phyloP scores from a whole-genome alignment of 2,797 vertebrate genomes.

The Adelosebastes latens region DNA sequence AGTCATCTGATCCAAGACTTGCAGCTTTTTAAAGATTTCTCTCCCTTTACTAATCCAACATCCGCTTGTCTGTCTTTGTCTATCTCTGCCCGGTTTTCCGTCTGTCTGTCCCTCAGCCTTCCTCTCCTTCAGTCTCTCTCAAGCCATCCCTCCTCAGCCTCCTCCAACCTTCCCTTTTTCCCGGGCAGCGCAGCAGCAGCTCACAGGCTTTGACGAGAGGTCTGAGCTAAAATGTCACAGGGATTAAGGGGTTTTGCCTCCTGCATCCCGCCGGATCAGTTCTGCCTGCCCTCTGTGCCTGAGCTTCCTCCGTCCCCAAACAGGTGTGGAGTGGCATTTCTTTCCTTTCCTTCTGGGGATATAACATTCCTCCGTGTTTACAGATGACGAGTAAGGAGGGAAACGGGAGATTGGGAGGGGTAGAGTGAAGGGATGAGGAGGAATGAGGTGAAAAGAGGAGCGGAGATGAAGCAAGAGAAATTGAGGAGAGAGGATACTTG shows the following conservation, averaged over 20 bases:
- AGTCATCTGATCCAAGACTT: not conserved
- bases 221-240: slow-evolving; percentile 72
- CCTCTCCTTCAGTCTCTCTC: slow-evolving; percentile 15
- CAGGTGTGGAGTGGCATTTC: slow-evolving; percentile 59
- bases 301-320: slow-evolving; percentile 30
- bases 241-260: slow-evolving; percentile 71
- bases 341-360: slow-evolving; percentile 46
- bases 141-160: slow-evolving; percentile 12
- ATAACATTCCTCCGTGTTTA: slow-evolving; percentile 49
- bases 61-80: slow-evolving; percentile 23
- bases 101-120: slow-evolving; percentile 18
- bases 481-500: not conserved
- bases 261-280: slow-evolving; percentile 60
- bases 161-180: slow-evolving; percentile 18
- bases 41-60: slow-evolving; percentile 13
- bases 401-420: slow-evolving; percentile 5
- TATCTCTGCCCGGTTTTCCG: not conserved
- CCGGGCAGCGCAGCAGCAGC: slow-evolving; percentile 35
- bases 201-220: slow-evolving; percentile 61
- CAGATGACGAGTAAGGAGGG: slow-evolving; percentile 34
- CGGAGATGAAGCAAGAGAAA: not conserved
- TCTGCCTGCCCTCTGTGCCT: slow-evolving; percentile 45
- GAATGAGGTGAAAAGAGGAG: not conserved
- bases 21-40: not conserved
- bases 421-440: not conserved